phyloP scores from a whole-genome alignment of 2,113 vertebrate species.

The Crotalus viridis region DNA sequence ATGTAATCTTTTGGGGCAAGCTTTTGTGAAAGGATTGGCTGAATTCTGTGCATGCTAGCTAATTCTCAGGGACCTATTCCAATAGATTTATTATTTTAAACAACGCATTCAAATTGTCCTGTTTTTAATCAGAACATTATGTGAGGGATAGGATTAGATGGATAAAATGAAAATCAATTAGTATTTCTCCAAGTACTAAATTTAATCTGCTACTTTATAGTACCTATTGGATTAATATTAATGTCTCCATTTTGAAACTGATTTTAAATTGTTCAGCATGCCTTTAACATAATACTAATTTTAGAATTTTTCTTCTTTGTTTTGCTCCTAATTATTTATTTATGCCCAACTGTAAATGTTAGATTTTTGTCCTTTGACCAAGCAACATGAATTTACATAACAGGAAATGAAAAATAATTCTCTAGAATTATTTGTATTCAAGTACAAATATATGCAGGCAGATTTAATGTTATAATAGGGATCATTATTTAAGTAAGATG shows the following conservation, averaged over 20 bases:
- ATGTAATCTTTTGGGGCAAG: not conserved
- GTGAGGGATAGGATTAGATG: not conserved
- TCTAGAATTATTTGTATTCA: not conserved
- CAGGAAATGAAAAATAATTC: not conserved
- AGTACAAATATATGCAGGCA: not conserved
- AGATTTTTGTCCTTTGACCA: not conserved
- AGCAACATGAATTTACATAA: not conserved
- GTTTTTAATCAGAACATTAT: not conserved
- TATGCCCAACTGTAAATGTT: not conserved
- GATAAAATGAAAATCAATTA: not conserved
- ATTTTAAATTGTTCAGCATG: not conserved
- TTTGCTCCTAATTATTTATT: not conserved
- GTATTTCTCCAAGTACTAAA: not conserved
- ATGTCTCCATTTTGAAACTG: not conserved
- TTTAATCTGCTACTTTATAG: not conserved
- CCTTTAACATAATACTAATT: not conserved
- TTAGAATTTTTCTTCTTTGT: not conserved
- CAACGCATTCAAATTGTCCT: not conserved
- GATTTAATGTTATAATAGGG: not conserved
- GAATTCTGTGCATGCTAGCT: not conserved
- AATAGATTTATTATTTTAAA: not conserved
- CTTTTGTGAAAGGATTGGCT: not conserved
- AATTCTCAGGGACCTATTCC: accelerated
- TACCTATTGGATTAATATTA: not conserved
- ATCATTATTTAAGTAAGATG: not conserved